Base-by-base conservation (phyloP, 2,113 vertebrate species). In the Leptobrachium leishanense region DNA sequence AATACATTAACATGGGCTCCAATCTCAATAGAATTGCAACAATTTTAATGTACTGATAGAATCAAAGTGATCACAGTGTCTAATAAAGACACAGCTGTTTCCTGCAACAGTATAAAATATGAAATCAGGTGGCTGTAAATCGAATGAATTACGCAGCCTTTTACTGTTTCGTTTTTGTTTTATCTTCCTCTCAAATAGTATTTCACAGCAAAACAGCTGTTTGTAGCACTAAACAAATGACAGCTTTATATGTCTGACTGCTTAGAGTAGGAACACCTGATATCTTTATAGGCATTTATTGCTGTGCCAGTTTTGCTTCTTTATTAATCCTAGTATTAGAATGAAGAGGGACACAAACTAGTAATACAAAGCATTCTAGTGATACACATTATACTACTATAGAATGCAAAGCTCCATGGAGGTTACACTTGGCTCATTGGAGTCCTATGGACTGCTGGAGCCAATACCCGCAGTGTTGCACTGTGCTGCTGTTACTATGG, bases 201-300 rank as follows among this genome's bases (percentile, higher is more conserved):
- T 64, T 64, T 64, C 62, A 64, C 20, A 64, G 62, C n/a, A 64
- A 64, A 64, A 64, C 62, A 64, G 62, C 62, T 64, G 62, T 39
- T 64, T 64, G 62, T 20, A 4, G 20, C 5, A 64, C 62, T 64
- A 39, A 64, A 64, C n/a, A 64, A 64, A 2, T 64, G 62, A 64
- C 62, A 64, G 62, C n/a, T 64, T 64, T 64, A 64, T 64, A 39
- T 39, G 20, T 64, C 39, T 31, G 3, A 64, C 62, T 31, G 20
- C 62, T 64, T 39, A 2, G 20, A 31, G 31, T 39, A 64, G n/a
- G 62, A 64, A 64, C 62, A 64, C 31, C 62, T 64, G 62, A 64
- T 9, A 64, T 64, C 62, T 64, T 64, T 64, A 64, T 64, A 20
- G 39, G 20, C 20, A 31, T 31, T 2, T 64, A 31, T 50, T 59